Base-by-base conservation (phyloP, 2,888 invertebrate species). In the Lithosia quadra region DNA sequence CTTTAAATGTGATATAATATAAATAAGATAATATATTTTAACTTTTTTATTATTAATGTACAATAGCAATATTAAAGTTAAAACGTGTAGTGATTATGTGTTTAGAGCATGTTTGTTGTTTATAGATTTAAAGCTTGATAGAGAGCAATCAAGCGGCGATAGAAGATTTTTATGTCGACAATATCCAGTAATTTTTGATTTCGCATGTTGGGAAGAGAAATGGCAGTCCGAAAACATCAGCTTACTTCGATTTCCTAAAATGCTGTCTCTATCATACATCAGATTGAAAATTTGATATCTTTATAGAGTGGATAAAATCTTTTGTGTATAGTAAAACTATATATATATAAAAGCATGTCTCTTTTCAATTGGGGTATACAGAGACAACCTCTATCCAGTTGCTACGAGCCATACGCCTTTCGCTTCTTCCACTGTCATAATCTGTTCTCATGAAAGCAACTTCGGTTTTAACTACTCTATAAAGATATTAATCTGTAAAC, bases 31-130 rank as follows among this genome's bases (percentile, higher is more conserved):
- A 15, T 58, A 22, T 22, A 15, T 28, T n/a, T 34, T 58, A n/a
- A n/a, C 0, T 8, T 33, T 58, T 10, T 10, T 58, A 28, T 34
- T 49, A n/a, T 18, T 58, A 28, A 9, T 58, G 15, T 58, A 24
- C 66, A 63, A 73, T 77, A 83, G 83, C 87, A 79, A 82, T 88
- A 82, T 88, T 87, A 84, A 85, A 84, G 83, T 76, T 84, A 69
- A 76, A 69, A 75, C 80, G 72, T 83, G 76, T 81, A 78, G 84
- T 61, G 43, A 64, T 56, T 84, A 82, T 78, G 84, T 92, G 92
- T 92, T 88, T 92, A 92, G 92, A 87, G 94, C 94, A 94, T 94
- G 94, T 79, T 91, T 92, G 92, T 93, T 91, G 92, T 93, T 67
- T 84, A 80, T 92, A 92, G 92, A 88, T 87, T 74, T 76, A 72